phyloP scores from a whole-genome alignment of 1,140 invertebrate genomes.

The Thrips palmi region DNA sequence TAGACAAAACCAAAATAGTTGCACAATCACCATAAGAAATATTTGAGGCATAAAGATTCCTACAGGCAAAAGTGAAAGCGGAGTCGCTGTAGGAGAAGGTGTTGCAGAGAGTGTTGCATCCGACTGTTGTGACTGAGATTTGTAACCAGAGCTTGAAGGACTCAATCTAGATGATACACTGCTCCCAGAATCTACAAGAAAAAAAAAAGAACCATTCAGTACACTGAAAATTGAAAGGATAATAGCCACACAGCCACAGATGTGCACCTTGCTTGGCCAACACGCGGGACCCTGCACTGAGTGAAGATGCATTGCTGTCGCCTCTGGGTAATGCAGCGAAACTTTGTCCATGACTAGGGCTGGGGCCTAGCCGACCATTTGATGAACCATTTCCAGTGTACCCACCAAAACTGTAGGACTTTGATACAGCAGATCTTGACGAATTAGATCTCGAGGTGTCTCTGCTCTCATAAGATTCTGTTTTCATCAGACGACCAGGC shows the following conservation, averaged over 20 bases:
- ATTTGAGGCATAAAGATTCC: constrained; percentile 8
- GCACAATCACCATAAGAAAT: not conserved
- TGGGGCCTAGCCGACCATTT: no score
- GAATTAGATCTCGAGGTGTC: constrained; percentile 28
- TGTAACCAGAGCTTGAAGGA: constrained; percentile 66
- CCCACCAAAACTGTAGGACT: constrained; percentile 72
- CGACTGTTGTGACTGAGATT: constrained; percentile 49
- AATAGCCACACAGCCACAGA: no score
- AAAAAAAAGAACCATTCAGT: constrained; percentile 1
- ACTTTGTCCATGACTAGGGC: no score
- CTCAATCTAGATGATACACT: constrained; percentile 51
- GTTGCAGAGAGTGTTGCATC: constrained; percentile 39
- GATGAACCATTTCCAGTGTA: no score
- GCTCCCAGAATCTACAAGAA: constrained; percentile 39
- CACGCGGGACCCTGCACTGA: no score
- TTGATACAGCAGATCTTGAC: constrained; percentile 44
- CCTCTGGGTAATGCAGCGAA: no score
- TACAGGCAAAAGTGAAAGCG: constrained; percentile 24
- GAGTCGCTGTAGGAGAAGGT: constrained; percentile 35
- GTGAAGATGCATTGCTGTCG: no score
- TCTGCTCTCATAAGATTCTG: constrained; percentile 31
- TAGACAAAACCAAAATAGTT: not conserved
- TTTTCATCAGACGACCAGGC: constrained; percentile 34
- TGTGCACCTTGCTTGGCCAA: no score
- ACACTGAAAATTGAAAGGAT: no score